Evolutionary conservation across 1,140 invertebrate genomes (phyloP).

Genomic region (Dendrolimus punctatus): DNA sequence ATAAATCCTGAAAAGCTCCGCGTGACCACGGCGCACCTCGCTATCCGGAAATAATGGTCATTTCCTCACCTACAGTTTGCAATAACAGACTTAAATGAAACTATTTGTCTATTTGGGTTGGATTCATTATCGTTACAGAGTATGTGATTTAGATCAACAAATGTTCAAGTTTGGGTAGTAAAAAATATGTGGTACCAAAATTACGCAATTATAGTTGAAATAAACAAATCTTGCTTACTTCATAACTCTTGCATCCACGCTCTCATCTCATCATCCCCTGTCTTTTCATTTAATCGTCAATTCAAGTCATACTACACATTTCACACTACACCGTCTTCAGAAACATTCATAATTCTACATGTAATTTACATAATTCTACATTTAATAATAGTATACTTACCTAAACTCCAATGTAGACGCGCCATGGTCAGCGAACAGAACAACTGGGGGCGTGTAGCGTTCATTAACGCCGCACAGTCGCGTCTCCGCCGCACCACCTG

Average conservation of each 20-base stretch:
- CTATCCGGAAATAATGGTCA: slow-evolving; percentile 30
- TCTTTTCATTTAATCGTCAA: no score
- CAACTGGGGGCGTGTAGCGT: slow-evolving; percentile 80
- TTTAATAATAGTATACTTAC: slow-evolving; percentile 60
- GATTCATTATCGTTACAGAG: slow-evolving; percentile 24
- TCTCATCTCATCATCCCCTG: no score
- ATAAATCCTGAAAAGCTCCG: slow-evolving; percentile 29
- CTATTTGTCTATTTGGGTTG: slow-evolving; percentile 32
- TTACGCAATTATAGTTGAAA: no score
- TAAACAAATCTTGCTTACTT: no score
- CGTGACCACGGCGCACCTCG: slow-evolving; percentile 17
- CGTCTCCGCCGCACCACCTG: slow-evolving; percentile 53
- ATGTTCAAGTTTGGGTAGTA: no score
- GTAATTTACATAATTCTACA: no score
- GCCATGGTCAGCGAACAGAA: slow-evolving; percentile 82
- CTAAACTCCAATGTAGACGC: slow-evolving; percentile 79
- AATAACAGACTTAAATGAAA: slow-evolving; percentile 35
- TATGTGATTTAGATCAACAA: neutral
- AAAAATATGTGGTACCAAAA: no score
- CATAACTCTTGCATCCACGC: no score
- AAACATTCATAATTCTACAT: no score
- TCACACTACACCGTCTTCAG: no score
- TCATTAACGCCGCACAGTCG: slow-evolving; percentile 80
- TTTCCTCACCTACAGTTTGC: slow-evolving; percentile 18
- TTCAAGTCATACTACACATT: no score